These are phyloP conservation scores for Drosophila prolongata DNA, from an alignment of 2,888 invertebrate species.

Conservation along the genomic window DNA sequence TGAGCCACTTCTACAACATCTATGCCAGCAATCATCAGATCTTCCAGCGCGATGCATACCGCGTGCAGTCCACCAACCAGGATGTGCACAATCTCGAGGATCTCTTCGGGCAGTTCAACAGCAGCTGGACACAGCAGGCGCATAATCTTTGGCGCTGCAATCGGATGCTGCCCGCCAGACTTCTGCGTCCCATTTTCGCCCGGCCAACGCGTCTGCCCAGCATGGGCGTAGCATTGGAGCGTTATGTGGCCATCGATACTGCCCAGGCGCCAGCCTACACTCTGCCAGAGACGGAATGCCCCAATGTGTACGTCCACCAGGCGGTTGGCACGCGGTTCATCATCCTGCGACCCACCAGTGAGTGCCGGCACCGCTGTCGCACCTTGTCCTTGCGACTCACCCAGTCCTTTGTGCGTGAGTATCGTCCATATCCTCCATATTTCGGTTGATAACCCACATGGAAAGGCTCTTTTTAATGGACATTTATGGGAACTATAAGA, in stretches of 20 bases:
- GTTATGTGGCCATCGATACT: constrained; percentile 91
- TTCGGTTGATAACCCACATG: background rate
- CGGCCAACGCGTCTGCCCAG: constrained; percentile 89
- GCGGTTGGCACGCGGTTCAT: constrained; percentile 90
- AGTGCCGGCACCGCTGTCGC: constrained; percentile 90
- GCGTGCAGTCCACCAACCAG: constrained; percentile 84
- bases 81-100: constrained; percentile 83
- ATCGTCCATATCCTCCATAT: background rate
- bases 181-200: constrained; percentile 89
- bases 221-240: constrained; percentile 91
- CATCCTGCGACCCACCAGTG: constrained; percentile 90
- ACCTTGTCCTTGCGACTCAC: constrained; percentile 89
- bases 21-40: constrained; percentile 87
- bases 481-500: too few species aligned
- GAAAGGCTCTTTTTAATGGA: too few species aligned
- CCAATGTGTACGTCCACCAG: constrained; percentile 90
- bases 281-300: constrained; percentile 93
- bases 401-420: constrained; percentile 91
- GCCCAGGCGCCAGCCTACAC: constrained; percentile 87
- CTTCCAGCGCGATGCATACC: constrained; percentile 88
- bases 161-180: constrained; percentile 89
- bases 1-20: constrained; percentile 86
- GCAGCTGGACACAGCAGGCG: constrained; percentile 62
- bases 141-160: constrained; percentile 88
- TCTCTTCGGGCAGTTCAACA: constrained; percentile 82